Base-by-base conservation (phyloP, 2,888 invertebrate genomes). In the Yponomeuta evonymella region DNA sequence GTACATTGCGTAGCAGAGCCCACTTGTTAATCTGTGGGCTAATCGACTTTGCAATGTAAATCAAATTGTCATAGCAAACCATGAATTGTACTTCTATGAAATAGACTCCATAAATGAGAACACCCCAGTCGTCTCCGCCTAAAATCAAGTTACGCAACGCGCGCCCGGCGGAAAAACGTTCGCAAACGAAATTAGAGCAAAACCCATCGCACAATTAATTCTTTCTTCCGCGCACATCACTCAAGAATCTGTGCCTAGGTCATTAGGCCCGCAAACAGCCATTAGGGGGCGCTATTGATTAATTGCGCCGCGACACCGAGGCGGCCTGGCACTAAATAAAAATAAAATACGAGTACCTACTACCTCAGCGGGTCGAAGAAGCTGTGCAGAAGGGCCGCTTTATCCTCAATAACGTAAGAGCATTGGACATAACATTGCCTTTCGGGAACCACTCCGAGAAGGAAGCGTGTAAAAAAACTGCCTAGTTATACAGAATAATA, bases 211-310 rank as follows among this genome's bases (percentile, higher is more conserved):
- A 43, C 73, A 76, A 76, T 75, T 75, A 76, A 74, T 72, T 73
- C 72, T 72, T 73, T 73, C 74, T 73, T 72, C 68, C 72, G 71
- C 72, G 72, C 73, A 71, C 74, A 77, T 75, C 75, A 74, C 73
- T 77, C 73, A 74, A 71, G 72, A 74, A 75, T 75, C 75, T 74
- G 79, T 75, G 79, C 77, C 78, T 79, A 82, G 79, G 82, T 84
- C 85, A 83, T 85, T 85, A 85, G 82, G 77, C 77, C 76, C 80
- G 81, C 84, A 82, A 84, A 83, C 84, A 81, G 79, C 81, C 83
- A 84, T 84, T 84, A 85, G 79, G 76, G 72, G 78, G 75, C 77
- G 79, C 78, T 81, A 80, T 84, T 86, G 86, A 86, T 87, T 86
- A 87, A 86, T 86, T 76, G 84, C 77, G 75, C 74, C 73, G 79